A percentile compares a stretch with the other conserved stretches of the same genome.
phyloP scores from a whole-genome alignment of 2,113 vertebrate species.

The Festucalex cinctus region DNA sequence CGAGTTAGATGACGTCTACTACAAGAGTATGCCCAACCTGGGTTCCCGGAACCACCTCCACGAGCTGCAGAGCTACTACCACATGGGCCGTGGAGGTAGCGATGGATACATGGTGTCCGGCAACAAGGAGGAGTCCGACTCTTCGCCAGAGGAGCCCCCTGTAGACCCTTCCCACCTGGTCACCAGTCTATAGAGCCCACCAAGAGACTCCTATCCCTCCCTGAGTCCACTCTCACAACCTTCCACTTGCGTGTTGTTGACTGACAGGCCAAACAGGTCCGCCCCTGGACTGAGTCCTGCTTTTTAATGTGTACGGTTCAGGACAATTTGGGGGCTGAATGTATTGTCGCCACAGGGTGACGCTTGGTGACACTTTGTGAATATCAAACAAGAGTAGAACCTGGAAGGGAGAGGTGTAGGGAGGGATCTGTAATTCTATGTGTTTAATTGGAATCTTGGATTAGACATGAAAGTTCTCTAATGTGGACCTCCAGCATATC shows the following conservation, averaged over 20 bases:
- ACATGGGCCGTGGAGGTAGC: slow-evolving; percentile 94
- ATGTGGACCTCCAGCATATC: slow-evolving; percentile 63
- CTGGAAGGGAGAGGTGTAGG: slow-evolving; percentile 27
- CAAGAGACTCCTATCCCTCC: slow-evolving; percentile 54
- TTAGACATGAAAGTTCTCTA: slow-evolving; percentile 46
- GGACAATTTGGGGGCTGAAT: slow-evolving; percentile 47
- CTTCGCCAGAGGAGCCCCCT: slow-evolving; percentile 80
- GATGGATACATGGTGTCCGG: slow-evolving; percentile 93
- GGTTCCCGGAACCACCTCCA: slow-evolving; percentile 92
- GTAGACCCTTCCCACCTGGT: slow-evolving; percentile 93
- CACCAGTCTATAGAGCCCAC: slow-evolving; percentile 91
- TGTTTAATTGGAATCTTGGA: slow-evolving; percentile 42
- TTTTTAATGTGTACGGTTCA: slow-evolving; percentile 32
- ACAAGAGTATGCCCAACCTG: slow-evolving; percentile 98
- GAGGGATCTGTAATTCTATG: slow-evolving; percentile 38
- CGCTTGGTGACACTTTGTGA: slow-evolving; percentile 33
- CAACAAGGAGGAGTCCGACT: slow-evolving; percentile 86
- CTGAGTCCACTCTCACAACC: slow-evolving; percentile 34
- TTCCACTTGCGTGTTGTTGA: slow-evolving; percentile 55
- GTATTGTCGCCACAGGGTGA: slow-evolving; percentile 38
- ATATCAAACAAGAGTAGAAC: slow-evolving; percentile 35
- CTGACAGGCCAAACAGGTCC: slow-evolving; percentile 49
- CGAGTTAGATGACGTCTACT: slow-evolving; percentile 91
- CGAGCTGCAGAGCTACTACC: slow-evolving; percentile 95
- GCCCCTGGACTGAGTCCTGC: slow-evolving; percentile 37